phyloP scores from a whole-genome alignment of 2,113 vertebrate species.

The Nothocercus julius region DNA sequence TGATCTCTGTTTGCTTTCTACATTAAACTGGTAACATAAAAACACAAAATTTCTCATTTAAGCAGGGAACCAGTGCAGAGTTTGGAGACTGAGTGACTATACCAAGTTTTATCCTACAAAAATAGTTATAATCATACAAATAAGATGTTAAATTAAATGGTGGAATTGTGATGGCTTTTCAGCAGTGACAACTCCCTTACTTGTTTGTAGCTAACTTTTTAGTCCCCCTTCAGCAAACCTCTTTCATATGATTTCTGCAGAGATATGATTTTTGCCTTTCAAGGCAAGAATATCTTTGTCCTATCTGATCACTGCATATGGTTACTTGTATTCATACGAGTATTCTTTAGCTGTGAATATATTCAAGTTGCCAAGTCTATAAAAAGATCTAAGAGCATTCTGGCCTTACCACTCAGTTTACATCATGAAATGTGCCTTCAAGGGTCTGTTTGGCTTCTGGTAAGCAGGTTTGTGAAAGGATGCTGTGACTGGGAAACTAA shows the following conservation, averaged over 20 bases:
- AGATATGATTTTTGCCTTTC: neutral
- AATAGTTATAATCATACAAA: neutral
- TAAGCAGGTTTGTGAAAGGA: conserved; percentile 12
- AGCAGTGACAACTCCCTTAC: neutral
- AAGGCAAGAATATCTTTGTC: neutral
- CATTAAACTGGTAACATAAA: conserved; percentile 57
- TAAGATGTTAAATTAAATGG: neutral
- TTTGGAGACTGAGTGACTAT: neutral
- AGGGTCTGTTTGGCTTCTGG: conserved; percentile 3
- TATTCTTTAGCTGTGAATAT: conserved; percentile 42
- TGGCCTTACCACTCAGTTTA: conserved; percentile 41
- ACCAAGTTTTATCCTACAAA: neutral
- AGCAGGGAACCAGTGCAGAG: neutral
- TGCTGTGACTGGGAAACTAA: neutral
- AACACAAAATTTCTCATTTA: conserved; percentile 17
- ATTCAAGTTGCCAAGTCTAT: conserved; percentile 46
- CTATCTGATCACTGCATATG: conserved; percentile 1
- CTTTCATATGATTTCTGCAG: neutral
- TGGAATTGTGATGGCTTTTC: neutral
- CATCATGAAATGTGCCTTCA: conserved; percentile 39
- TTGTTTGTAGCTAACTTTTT: neutral
- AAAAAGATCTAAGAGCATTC: conserved; percentile 62
- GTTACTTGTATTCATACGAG: neutral
- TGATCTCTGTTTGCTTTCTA: conserved; percentile 67
- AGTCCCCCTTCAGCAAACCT: neutral